Evolutionary conservation across 2,113 vertebrate genomes (phyloP).

Genomic region (Hydrochoerus hydrochaeris): DNA sequence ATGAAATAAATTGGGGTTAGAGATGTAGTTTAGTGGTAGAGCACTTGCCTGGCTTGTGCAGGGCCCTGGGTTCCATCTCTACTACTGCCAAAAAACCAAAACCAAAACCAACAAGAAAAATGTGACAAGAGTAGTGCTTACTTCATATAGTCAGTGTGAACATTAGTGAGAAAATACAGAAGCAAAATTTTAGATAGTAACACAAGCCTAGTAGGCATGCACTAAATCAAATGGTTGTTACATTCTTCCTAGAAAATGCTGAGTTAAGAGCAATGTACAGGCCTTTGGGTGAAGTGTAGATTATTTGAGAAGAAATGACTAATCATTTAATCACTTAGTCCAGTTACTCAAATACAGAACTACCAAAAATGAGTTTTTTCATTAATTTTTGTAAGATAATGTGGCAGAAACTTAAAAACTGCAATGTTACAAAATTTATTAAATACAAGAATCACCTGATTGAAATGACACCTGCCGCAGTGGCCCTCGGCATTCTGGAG

Average conservation of each 20-base stretch:
- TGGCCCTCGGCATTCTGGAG: background rate
- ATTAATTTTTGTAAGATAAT: background rate
- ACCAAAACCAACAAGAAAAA: background rate
- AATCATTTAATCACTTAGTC: background rate
- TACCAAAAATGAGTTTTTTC: background rate
- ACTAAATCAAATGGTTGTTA: background rate
- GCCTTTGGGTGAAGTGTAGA: background rate
- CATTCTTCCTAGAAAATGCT: conserved; percentile 12
- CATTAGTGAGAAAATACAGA: background rate
- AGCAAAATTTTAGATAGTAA: background rate
- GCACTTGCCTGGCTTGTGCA: background rate
- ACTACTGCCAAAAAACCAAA: background rate
- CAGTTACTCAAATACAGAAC: background rate
- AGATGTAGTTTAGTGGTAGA: background rate
- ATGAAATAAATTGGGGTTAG: background rate
- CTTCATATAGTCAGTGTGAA: background rate
- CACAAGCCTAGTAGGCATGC: background rate
- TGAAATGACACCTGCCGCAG: background rate
- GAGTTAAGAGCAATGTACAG: background rate
- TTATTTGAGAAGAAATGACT: background rate
- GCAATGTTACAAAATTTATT: background rate
- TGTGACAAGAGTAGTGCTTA: background rate
- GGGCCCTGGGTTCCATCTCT: background rate
- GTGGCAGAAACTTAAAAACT: background rate
- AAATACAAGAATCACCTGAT: background rate